These are phyloP conservation scores for Peucedramus taeniatus DNA, from an alignment of 2,113 vertebrate genomes.

Conservation along the genomic window DNA sequence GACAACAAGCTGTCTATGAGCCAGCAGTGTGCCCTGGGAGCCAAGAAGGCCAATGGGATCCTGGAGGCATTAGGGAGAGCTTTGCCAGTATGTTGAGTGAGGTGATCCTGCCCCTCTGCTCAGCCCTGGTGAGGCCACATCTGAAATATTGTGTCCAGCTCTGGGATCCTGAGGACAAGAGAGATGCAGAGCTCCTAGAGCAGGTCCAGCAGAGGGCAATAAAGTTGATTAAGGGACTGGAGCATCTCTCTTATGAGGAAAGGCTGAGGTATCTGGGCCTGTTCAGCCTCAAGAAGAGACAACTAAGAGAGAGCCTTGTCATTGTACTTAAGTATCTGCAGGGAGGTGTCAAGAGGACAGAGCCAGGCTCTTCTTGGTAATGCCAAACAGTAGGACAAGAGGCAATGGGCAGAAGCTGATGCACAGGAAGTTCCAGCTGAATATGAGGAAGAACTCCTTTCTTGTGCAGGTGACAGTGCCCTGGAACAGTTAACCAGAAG, in stretches of 20 bases:
- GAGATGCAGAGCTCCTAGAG: neutral
- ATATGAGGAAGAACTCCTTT: neutral
- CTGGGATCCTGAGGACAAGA: neutral
- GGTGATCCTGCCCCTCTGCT: neutral
- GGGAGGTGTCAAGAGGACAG: too few species aligned
- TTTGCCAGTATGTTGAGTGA: neutral
- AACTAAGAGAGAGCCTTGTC: neutral
- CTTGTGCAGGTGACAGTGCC: neutral
- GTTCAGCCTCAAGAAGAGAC: neutral
- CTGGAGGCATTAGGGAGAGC: neutral
- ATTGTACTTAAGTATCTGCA: neutral
- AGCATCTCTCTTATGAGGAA: neutral
- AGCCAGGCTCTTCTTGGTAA: rapidly evolving
- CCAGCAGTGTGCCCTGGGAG: neutral
- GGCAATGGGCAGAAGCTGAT: neutral
- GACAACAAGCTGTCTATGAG: rapidly evolving
- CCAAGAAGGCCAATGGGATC: rapidly evolving
- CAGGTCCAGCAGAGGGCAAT: neutral
- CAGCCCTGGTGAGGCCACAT: neutral
- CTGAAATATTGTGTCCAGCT: neutral
- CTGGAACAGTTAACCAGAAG: neutral
- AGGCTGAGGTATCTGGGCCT: neutral
- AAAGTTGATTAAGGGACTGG: neutral
- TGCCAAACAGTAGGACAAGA: neutral
- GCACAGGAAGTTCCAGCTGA: neutral